Percentiles rank a stretch among this genome's conserved stretches.
Evolutionary conservation across 2,113 vertebrate species (phyloP).

Genomic region (Rhinogobius similis): DNA sequence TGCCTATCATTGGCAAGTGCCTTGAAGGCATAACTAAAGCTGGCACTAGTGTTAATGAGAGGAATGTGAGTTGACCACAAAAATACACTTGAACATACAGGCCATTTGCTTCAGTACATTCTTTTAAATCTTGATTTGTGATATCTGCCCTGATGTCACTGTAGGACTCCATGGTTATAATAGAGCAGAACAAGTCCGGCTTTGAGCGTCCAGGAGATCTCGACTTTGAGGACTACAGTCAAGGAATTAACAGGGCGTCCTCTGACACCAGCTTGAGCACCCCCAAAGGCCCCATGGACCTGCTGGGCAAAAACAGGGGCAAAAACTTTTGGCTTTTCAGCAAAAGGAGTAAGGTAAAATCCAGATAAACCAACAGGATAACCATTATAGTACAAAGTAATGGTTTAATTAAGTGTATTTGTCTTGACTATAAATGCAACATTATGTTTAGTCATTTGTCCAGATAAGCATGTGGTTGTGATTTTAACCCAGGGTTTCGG

Average conservation of each 20-base stretch:
- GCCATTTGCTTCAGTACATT: background rate
- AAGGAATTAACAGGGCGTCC: constrained; percentile 85
- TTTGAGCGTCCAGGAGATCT: constrained; percentile 86
- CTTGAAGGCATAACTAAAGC: constrained; percentile 89
- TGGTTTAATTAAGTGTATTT: background rate
- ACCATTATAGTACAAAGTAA: background rate
- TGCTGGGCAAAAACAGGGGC: constrained; percentile 77
- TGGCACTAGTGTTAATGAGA: constrained; percentile 81
- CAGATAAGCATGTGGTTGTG: constrained; percentile 26
- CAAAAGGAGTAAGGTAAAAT: constrained; percentile 88
- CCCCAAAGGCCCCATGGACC: constrained; percentile 80
- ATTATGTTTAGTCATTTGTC: constrained; percentile 4
- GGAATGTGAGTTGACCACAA: constrained; percentile 75
- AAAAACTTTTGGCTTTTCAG: constrained; percentile 88
- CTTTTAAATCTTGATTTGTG: constrained; percentile 15
- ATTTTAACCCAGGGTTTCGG: constrained; percentile 12
- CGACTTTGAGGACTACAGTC: constrained; percentile 91
- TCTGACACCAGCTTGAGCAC: constrained; percentile 88
- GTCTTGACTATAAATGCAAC: background rate
- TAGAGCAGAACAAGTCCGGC: constrained; percentile 89
- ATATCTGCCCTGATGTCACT: constrained; percentile 9
- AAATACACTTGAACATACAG: constrained; percentile 12
- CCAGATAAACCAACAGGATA: background rate
- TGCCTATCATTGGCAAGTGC: constrained; percentile 90
- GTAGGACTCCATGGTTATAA: constrained; percentile 84